Percentiles rank a stretch among this genome's conserved stretches.
phyloP scores from a whole-genome alignment of 2,888 invertebrate genomes.

The Calephelis perditalis region DNA sequence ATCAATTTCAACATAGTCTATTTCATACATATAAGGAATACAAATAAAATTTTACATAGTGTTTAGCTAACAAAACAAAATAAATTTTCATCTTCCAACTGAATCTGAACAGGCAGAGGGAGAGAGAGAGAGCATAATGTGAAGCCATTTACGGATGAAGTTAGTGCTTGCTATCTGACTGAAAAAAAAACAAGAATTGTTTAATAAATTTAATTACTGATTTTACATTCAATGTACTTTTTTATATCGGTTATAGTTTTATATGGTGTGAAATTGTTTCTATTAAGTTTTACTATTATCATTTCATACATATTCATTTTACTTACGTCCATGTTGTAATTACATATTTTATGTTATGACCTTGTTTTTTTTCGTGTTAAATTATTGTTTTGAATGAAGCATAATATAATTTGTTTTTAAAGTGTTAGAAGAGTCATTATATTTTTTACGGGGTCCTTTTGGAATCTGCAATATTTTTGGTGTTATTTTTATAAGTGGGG shows the following conservation, averaged over 20 bases:
- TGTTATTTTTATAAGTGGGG: slow-evolving; percentile 28
- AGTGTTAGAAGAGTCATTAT: slow-evolving; percentile 55
- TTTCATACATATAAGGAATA: too few relatives aligned
- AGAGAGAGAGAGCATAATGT: too few relatives aligned
- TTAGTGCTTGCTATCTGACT: too few relatives aligned
- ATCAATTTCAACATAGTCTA: too few relatives aligned
- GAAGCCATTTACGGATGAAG: too few relatives aligned
- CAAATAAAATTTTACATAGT: too few relatives aligned
- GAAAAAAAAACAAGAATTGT: not conserved
- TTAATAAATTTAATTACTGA: slow-evolving; percentile 1
- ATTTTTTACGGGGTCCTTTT: slow-evolving; percentile 44
- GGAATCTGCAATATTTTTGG: slow-evolving; percentile 73
- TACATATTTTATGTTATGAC: slow-evolving; percentile 73
- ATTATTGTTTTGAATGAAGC: slow-evolving; percentile 63
- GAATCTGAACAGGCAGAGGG: too few relatives aligned
- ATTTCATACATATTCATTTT: slow-evolving; percentile 66
- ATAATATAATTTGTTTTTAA: slow-evolving; percentile 59
- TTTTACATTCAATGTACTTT: slow-evolving; percentile 13
- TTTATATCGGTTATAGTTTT: slow-evolving; percentile 51
- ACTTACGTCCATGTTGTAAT: slow-evolving; percentile 74
- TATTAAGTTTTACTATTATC: slow-evolving; percentile 51
- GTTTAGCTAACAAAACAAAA: too few relatives aligned
- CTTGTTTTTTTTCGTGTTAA: slow-evolving; percentile 70
- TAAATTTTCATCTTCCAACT: too few relatives aligned
- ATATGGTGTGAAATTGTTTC: slow-evolving; percentile 66